A percentile compares a stretch with the other conserved stretches of the same genome.
Evolutionary conservation across 64 coral and sea anemone species (phyloP).

Genomic region (Pachyseris speciosa): DNA sequence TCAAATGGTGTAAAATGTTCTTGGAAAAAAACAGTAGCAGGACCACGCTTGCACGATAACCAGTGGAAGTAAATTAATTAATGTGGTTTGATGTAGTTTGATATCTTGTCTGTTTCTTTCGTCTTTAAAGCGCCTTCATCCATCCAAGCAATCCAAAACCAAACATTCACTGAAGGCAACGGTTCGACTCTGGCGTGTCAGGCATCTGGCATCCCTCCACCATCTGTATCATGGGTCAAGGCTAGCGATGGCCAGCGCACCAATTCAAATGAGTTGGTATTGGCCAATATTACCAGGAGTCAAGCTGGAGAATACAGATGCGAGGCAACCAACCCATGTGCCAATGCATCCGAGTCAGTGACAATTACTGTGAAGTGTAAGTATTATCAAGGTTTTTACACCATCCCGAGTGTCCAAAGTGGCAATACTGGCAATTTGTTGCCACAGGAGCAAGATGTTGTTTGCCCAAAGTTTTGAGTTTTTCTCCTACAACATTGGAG

Average conservation of each 20-base stretch:
- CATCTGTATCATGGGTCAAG: neutral
- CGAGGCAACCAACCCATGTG: conserved; percentile 14
- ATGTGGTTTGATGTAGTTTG: no score
- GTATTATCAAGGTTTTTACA: neutral
- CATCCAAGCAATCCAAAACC: neutral
- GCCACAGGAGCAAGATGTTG: no score
- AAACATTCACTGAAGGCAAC: neutral
- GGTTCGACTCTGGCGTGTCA: neutral
- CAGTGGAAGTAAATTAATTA: no score
- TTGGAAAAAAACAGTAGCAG: no score
- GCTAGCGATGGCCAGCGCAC: neutral
- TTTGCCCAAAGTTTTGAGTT: no score
- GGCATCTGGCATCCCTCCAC: neutral
- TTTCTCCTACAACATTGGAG: no score
- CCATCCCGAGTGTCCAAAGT: no score
- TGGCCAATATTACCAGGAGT: neutral
- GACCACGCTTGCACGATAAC: no score
- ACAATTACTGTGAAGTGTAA: neutral
- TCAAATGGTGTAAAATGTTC: no score
- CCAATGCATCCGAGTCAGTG: neutral
- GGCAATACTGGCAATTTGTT: no score
- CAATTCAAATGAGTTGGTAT: neutral
- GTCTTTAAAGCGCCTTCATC: neutral
- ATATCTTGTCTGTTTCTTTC: no score
- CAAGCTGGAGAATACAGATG: conserved; percentile 14